phyloP scores from a whole-genome alignment of 2,888 invertebrate species.

The Argyresthia albistria region DNA sequence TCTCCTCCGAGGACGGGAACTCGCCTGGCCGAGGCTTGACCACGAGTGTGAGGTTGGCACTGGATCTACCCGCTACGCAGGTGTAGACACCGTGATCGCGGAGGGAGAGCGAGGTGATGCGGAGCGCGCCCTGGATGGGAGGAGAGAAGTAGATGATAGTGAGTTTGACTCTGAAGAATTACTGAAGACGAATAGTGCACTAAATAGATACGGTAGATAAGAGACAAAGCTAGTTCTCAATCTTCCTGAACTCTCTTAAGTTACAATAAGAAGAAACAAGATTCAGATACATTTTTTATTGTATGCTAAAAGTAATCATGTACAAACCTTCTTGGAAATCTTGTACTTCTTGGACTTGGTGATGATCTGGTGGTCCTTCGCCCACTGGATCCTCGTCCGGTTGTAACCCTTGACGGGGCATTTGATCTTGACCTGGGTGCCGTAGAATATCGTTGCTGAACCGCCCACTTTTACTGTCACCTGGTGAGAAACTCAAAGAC shows the following conservation, averaged over 20 bases:
- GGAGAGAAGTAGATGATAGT: not conserved
- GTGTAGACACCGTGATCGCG: slow-evolving; percentile 90
- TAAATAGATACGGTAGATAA: too few species aligned
- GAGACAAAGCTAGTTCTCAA: too few species aligned
- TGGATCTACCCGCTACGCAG: slow-evolving; percentile 87
- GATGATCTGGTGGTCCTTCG: slow-evolving; percentile 86
- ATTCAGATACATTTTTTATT: too few species aligned
- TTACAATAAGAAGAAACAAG: too few species aligned
- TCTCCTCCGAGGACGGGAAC: slow-evolving; percentile 86
- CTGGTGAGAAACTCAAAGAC: slow-evolving; percentile 21
- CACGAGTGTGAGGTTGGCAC: slow-evolving; percentile 84
- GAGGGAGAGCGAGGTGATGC: slow-evolving; percentile 85
- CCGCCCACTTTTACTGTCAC: slow-evolving; percentile 92
- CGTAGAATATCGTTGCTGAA: slow-evolving; percentile 90
- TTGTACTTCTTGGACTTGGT: slow-evolving; percentile 87
- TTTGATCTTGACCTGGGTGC: slow-evolving; percentile 93
- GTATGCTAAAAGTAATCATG: too few species aligned
- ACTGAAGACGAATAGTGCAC: too few species aligned
- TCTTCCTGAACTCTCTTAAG: too few species aligned
- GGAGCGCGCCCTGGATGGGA: slow-evolving; percentile 78
- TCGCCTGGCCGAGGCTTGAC: slow-evolving; percentile 87
- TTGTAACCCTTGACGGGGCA: slow-evolving; percentile 91
- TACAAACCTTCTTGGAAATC: slow-evolving; percentile 82
- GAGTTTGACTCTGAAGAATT: too few species aligned
- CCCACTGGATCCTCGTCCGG: slow-evolving; percentile 90